Evolutionary conservation across 2,888 invertebrate genomes (phyloP).

Genomic region (Epiblema foenella): DNA sequence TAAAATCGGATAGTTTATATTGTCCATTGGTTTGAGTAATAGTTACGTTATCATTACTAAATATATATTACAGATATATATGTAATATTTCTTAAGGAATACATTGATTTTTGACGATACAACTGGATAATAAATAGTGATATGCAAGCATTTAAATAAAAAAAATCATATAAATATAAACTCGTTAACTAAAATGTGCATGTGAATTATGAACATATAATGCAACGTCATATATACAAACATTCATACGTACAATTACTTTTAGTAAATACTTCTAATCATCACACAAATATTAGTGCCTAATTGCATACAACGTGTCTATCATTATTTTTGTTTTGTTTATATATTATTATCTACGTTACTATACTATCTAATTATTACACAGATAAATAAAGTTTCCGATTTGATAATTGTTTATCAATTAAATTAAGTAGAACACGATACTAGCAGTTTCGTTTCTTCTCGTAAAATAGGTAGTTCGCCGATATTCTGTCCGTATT

Average conservation of each 20-base stretch:
- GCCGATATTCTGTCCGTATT: neutral
- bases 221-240: constrained; percentile 20
- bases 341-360: constrained; percentile 11
- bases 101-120: neutral
- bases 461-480: neutral
- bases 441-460: neutral
- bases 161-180: neutral
- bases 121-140: constrained; percentile 9
- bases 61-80: too few relatives aligned
- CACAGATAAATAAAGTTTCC: constrained; percentile 13
- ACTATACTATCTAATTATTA: constrained; percentile 32
- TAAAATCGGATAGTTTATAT: constrained; percentile 23
- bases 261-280: constrained; percentile 17
- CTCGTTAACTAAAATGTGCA: neutral
- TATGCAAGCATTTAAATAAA: constrained; percentile 1
- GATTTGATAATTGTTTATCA: neutral
- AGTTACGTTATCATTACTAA: constrained; percentile 7
- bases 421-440: constrained; percentile 7
- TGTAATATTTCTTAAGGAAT: neutral
- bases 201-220: constrained; percentile 8
- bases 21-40: constrained; percentile 12
- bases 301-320: constrained; percentile 31
- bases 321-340: constrained; percentile 14
- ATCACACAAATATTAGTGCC: constrained; percentile 34
- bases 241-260: constrained; percentile 23